phyloP scores from a whole-genome alignment of 2,797 vertebrate species.

The Lutjanus argentimaculatus region DNA sequence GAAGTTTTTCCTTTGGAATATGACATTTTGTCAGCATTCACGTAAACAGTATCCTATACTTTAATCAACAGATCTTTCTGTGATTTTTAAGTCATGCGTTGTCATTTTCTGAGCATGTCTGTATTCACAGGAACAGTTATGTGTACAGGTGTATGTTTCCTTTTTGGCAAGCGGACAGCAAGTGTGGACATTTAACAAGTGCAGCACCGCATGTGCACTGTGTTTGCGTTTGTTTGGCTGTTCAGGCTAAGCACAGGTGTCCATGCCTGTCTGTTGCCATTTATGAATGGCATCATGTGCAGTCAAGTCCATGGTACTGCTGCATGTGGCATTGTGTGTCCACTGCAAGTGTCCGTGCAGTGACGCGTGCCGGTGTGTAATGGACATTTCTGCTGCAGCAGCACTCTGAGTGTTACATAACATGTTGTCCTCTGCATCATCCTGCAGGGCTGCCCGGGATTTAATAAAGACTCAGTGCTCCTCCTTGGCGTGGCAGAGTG shows the following conservation, averaged over 20 bases:
- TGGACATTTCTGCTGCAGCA: conserved; percentile 67
- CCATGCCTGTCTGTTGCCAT: background rate
- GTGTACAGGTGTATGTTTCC: background rate
- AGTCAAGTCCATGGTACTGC: background rate
- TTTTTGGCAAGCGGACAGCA: background rate
- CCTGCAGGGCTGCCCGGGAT: conserved; percentile 54
- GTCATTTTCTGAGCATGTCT: background rate
- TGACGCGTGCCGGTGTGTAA: background rate
- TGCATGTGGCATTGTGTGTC: background rate
- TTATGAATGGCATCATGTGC: conserved; percentile 5
- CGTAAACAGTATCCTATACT: background rate
- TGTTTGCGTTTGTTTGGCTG: background rate
- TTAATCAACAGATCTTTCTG: background rate
- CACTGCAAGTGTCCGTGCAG: background rate
- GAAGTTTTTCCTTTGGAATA: too few species aligned
- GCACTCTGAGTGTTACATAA: conserved; percentile 64
- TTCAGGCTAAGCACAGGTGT: background rate
- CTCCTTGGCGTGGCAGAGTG: conserved; percentile 6
- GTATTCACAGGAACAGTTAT: background rate
- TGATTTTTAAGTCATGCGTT: too few species aligned
- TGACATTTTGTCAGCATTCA: background rate
- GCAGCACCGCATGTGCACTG: background rate
- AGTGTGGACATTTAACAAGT: background rate
- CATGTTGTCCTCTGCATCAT: conserved; percentile 63
- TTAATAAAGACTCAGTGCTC: conserved; percentile 41